Evolutionary conservation across 2,113 vertebrate species (phyloP).

Genomic region (Pseudopipra pipra): DNA sequence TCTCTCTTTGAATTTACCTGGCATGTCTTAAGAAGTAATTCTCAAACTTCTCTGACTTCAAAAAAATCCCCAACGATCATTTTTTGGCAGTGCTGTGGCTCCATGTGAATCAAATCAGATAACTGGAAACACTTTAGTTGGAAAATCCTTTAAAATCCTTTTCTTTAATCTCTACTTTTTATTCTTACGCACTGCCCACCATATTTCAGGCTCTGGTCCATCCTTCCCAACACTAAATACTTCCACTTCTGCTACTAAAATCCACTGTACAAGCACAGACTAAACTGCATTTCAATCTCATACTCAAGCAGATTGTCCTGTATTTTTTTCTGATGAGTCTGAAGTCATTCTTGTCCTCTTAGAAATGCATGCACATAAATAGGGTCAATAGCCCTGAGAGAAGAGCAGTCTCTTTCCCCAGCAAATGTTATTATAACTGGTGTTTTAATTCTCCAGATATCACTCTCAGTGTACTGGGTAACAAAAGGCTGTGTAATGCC

Average conservation of each 20-base stretch:
- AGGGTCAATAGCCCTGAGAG: slow-evolving; percentile 41
- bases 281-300: slow-evolving; percentile 25
- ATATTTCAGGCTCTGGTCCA: background rate
- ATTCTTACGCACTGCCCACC: background rate
- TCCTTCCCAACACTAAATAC: background rate
- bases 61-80: background rate
- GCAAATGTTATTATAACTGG: slow-evolving; percentile 70
- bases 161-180: background rate
- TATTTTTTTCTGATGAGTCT: slow-evolving; percentile 34
- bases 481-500: slow-evolving; percentile 64
- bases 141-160: slow-evolving; percentile 32
- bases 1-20: slow-evolving; percentile 27
- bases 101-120: slow-evolving; percentile 50
- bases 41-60: background rate
- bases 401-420: slow-evolving; percentile 54
- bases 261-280: background rate
- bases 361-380: slow-evolving; percentile 67
- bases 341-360: slow-evolving; percentile 56
- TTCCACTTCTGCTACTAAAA: slow-evolving; percentile 46
- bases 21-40: slow-evolving; percentile 6
- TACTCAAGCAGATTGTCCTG: background rate
- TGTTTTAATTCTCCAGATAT: slow-evolving; percentile 71
- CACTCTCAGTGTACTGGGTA: slow-evolving; percentile 33
- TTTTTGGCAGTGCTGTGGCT: slow-evolving; percentile 19
- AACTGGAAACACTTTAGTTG: slow-evolving; percentile 46